A percentile compares a stretch with the other conserved stretches of the same genome.
Evolutionary conservation across 2,888 invertebrate species (phyloP).

Genomic region (Podabrus alpinus): DNA sequence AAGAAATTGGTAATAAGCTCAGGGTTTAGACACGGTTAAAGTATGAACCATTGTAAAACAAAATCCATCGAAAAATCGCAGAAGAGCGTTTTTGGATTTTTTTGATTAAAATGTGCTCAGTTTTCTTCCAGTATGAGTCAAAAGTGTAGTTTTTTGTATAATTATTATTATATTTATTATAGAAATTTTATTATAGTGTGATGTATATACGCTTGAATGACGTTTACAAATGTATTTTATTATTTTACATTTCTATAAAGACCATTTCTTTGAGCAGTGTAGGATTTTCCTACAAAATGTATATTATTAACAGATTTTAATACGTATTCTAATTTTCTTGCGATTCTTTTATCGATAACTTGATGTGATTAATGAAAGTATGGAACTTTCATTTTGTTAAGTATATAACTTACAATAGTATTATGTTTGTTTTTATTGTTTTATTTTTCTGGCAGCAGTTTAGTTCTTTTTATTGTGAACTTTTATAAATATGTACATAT

Average conservation of each 20-base stretch:
- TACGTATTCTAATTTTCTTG: not conserved
- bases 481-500: not conserved
- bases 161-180: not conserved
- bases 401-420: not conserved
- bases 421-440: not conserved
- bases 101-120: too few species aligned
- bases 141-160: not conserved
- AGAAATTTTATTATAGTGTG: not conserved
- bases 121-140: too few species aligned
- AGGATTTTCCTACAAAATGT: not conserved
- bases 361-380: not conserved
- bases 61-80: too few species aligned
- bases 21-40: too few species aligned
- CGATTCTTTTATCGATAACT: not conserved
- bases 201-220: not conserved
- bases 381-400: not conserved
- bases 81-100: too few species aligned
- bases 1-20: too few species aligned
- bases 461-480: not conserved
- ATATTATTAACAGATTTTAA: not conserved
- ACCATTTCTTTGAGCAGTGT: not conserved
- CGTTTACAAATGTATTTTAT: not conserved
- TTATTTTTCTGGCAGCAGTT: not conserved
- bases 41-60: too few species aligned
- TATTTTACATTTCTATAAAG: not conserved